Evolutionary conservation across 2,888 invertebrate species (phyloP).

Genomic region (Ethmia dodecea): DNA sequence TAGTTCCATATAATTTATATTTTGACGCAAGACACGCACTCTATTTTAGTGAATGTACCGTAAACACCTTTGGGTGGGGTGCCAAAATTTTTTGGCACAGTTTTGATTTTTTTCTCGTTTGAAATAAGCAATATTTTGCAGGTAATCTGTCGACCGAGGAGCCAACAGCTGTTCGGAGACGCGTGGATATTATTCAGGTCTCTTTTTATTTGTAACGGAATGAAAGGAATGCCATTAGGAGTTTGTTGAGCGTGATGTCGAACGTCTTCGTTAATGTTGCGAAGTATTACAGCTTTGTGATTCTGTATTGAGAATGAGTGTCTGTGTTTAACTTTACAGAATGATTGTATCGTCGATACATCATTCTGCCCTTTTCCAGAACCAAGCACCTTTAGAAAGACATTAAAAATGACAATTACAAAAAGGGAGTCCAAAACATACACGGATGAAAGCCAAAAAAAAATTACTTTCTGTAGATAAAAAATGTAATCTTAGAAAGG

Average conservation of each 20-base stretch:
- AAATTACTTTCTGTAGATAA: too few species aligned
- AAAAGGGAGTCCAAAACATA: too few species aligned
- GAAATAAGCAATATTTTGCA: conserved; percentile 39
- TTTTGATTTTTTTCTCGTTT: conserved; percentile 7
- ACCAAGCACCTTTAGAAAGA: too few species aligned
- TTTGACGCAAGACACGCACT: conserved; percentile 16
- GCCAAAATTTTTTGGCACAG: conserved; percentile 42
- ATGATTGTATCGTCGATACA: too few species aligned
- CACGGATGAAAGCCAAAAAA: too few species aligned
- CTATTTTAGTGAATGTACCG: conserved; percentile 27
- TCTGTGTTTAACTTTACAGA: too few species aligned
- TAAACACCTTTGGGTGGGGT: conserved; percentile 37
- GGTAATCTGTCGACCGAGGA: conserved; percentile 40
- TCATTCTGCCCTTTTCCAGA: too few species aligned
- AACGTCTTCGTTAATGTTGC: conserved; percentile 13
- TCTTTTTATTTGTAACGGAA: conserved; percentile 28
- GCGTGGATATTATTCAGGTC: conserved; percentile 15
- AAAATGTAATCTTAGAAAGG: too few species aligned
- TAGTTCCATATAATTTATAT: conserved; percentile 10
- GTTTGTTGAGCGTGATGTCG: conserved; percentile 15
- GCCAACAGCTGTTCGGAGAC: conserved; percentile 32
- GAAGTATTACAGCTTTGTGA: too few species aligned
- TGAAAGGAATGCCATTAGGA: conserved; percentile 32
- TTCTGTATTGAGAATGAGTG: too few species aligned
- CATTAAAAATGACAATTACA: too few species aligned